phyloP scores from a whole-genome alignment of 1,140 invertebrate species.

The Zaprionus capensis region DNA sequence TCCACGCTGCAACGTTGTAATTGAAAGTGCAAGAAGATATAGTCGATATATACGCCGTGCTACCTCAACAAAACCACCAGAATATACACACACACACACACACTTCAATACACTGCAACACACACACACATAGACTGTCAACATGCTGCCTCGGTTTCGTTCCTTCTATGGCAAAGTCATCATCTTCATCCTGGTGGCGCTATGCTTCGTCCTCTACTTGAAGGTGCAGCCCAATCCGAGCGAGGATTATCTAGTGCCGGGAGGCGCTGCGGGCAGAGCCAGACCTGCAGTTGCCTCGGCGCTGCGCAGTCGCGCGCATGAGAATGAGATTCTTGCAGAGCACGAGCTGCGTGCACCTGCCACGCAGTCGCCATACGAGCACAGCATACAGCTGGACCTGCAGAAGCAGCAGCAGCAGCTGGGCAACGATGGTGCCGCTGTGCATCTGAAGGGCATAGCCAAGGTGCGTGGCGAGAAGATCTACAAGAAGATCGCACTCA shows the following conservation, averaged over 20 bases:
- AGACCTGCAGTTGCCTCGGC: slow-evolving; percentile 26
- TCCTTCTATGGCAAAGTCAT: slow-evolving; percentile 82
- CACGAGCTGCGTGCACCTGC: slow-evolving; percentile 59
- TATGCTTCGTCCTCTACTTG: slow-evolving; percentile 79
- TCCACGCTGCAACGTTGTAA: slow-evolving; percentile 54
- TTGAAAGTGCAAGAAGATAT: slow-evolving; percentile 31
- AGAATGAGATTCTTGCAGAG: slow-evolving; percentile 34
- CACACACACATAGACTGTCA: neutral
- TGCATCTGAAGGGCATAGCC: slow-evolving; percentile 85
- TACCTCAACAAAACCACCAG: slow-evolving; percentile 58
- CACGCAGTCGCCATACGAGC: slow-evolving; percentile 77
- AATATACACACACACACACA: neutral
- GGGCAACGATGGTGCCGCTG: slow-evolving; percentile 88
- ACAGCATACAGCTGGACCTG: slow-evolving; percentile 79
- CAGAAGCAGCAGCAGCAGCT: slow-evolving; percentile 84
- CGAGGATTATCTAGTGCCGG: slow-evolving; percentile 30
- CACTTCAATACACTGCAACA: neutral
- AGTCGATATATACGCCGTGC: slow-evolving; percentile 31
- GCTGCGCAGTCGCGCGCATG: slow-evolving; percentile 12
- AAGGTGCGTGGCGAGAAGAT: slow-evolving; percentile 87
- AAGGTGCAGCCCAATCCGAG: slow-evolving; percentile 64
- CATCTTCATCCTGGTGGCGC: slow-evolving; percentile 72
- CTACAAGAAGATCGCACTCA: slow-evolving; percentile 92
- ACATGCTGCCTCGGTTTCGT: slow-evolving; percentile 82
- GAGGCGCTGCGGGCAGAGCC: neutral